Percentiles rank a stretch among this genome's conserved stretches.
These are phyloP conservation scores for Paracanthobrama guichenoti DNA, from an alignment of 2,113 vertebrate species.

Conservation along the genomic window DNA sequence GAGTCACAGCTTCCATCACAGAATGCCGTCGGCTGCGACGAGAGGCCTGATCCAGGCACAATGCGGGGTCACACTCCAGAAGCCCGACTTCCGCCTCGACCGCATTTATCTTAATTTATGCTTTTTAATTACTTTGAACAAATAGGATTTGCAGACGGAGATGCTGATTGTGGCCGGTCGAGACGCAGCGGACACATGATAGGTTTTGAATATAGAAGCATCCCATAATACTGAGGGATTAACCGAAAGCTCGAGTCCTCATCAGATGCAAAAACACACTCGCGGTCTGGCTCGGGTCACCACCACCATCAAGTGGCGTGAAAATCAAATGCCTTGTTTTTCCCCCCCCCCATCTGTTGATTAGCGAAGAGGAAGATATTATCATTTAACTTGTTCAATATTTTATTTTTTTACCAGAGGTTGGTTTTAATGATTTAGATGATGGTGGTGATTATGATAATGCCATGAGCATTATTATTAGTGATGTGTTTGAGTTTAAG, in stretches of 20 bases:
- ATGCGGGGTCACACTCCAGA: slow-evolving; percentile 52
- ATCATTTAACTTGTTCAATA: slow-evolving; percentile 40
- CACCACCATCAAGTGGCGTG: background rate
- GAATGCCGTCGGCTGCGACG: slow-evolving; percentile 38
- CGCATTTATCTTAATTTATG: slow-evolving; percentile 59
- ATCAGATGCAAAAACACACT: slow-evolving; percentile 45
- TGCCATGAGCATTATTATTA: slow-evolving; percentile 56
- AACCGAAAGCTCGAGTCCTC: slow-evolving; percentile 19
- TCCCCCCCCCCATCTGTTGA: background rate
- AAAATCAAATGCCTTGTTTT: slow-evolving; percentile 37
- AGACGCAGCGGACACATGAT: slow-evolving; percentile 21
- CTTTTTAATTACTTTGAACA: slow-evolving; percentile 63
- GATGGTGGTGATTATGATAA: slow-evolving; percentile 58
- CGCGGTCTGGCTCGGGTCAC: background rate
- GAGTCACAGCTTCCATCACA: slow-evolving; percentile 45
- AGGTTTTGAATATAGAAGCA: slow-evolving; percentile 21
- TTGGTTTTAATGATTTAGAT: slow-evolving; percentile 48
- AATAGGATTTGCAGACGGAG: slow-evolving; percentile 56
- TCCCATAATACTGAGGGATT: slow-evolving; percentile 43
- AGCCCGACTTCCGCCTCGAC: slow-evolving; percentile 26
- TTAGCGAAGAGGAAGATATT: slow-evolving; percentile 22
- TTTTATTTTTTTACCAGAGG: slow-evolving; percentile 44
- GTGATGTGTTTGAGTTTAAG: slow-evolving; percentile 50
- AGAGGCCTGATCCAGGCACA: slow-evolving; percentile 49
- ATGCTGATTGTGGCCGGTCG: slow-evolving; percentile 37